Conservation (phyloP, 1,140 invertebrate genomes). For the Drosophila parabipectinata region DNA sequence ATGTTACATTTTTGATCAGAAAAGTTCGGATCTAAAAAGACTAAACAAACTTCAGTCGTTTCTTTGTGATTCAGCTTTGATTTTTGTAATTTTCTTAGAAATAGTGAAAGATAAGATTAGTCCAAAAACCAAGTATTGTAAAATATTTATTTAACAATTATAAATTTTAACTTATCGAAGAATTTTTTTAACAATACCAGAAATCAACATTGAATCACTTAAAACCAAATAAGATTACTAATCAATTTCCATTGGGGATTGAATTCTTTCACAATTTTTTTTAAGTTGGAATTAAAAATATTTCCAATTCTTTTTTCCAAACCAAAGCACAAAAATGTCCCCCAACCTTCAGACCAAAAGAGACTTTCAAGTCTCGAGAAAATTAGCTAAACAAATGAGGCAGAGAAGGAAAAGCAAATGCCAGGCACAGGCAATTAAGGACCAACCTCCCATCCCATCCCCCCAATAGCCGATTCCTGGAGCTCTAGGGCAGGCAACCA, state of each 20-base stretch:
- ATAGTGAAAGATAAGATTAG: neutral
- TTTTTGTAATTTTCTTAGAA: neutral
- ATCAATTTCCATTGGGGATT: neutral
- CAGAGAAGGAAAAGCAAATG: slow-evolving; percentile 64
- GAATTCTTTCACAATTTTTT: neutral
- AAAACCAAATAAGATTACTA: neutral
- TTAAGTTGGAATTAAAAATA: slow-evolving; percentile 7
- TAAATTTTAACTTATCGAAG: neutral
- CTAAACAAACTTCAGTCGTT: no score
- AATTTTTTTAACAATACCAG: neutral
- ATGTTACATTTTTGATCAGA: neutral
- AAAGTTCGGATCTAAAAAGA: no score
- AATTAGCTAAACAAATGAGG: slow-evolving; percentile 78
- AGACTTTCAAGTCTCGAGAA: slow-evolving; percentile 45
- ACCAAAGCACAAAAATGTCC: slow-evolving; percentile 56
- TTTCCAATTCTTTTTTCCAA: slow-evolving; percentile 61
- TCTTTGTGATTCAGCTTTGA: no score
- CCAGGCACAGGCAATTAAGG: slow-evolving; percentile 74
- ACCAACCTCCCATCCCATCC: slow-evolving; percentile 12
- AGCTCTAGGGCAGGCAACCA: slow-evolving; percentile 47
- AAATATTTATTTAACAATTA: no score
- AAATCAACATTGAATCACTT: neutral
- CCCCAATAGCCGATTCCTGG: neutral
- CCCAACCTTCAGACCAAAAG: neutral
- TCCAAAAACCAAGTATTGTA: no score